These are phyloP conservation scores for Drosophila repleta DNA, from an alignment of 1,140 invertebrate species.

Conservation along the genomic window DNA sequence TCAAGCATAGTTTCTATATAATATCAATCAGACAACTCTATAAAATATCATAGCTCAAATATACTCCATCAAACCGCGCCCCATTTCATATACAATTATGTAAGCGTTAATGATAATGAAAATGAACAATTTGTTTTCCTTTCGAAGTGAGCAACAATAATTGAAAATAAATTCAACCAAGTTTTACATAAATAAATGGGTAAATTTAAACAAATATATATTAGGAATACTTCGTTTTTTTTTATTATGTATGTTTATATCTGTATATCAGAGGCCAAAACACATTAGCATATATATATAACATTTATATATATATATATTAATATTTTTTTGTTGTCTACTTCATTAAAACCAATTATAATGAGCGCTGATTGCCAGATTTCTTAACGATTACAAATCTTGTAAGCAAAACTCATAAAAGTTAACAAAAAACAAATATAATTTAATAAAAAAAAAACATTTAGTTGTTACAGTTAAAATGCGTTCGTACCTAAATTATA, in stretches of 20 bases:
- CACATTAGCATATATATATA: conserved; percentile 22
- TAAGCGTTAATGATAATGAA: conserved; percentile 1
- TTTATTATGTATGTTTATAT: conserved; percentile 9
- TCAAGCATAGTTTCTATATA: no score
- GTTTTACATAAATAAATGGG: conserved; percentile 47
- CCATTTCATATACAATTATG: background rate
- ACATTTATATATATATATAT: background rate
- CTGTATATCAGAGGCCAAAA: conserved; percentile 26
- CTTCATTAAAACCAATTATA: conserved; percentile 14
- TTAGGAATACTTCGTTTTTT: conserved; percentile 44
- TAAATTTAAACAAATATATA: conserved; percentile 43
- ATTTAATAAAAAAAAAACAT: conserved; percentile 7
- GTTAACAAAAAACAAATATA: conserved; percentile 8
- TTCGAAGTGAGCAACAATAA: conserved; percentile 15
- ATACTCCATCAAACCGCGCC: background rate
- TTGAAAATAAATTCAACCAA: conserved; percentile 58
- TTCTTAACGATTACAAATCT: conserved; percentile 25
- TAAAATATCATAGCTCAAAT: background rate
- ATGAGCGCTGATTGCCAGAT: conserved; percentile 21
- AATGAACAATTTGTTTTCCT: background rate
- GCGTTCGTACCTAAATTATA: background rate
- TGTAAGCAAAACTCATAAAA: conserved; percentile 16
- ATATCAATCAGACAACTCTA: no score
- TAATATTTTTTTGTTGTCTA: conserved; percentile 1
- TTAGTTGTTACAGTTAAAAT: conserved; percentile 33